Evolutionary conservation across 2,888 invertebrate species (phyloP), one percentile per base, ranked within the genome.

Genomic region (Augochlorella aurata): DNA sequence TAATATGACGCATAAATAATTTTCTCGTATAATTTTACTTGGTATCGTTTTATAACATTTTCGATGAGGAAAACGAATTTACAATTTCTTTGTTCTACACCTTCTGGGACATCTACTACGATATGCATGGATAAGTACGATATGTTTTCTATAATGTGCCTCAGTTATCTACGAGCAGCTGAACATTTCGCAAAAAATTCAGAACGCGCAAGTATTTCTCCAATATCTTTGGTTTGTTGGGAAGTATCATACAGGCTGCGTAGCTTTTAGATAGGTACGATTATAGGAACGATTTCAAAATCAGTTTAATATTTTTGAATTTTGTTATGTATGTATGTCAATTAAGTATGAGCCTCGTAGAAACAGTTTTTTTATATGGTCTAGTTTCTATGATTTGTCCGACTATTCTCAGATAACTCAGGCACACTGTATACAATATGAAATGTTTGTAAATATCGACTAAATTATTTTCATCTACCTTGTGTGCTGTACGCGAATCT

Each of bases 1-100:
- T 80, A 81, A 52, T 81, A 87, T 87, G 80, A 78, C 78, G 83
- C 85, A 85, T 72, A 87, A 84, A 75, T 83, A 81, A 83, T 82
- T 77, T 78, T 49, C 79, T 61, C 29, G 49, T 81, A 81, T 47
- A 68, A 63, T 75, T 79, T 68, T 81, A 87, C 76, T 49, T 63
- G 47, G 52, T 77, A 87, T 81, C 73, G 65, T 47, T 66, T 79
- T 18, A 65, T 77, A 79, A 77, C 67, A 79, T 77, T 77, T 87
- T 63, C 74, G 79, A 83, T 29, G 67, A 45, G 78, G 74, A 66
- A 81, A 79, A 83, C 18, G 74, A 79, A 83, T 87, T 78, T 83
- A 87, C 79, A 87, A 52, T 70, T 66, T 71, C 67, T 54, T 73
- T 74, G 29, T 44, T 77, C 54, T 79, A 71, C 67, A 80, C 47